phyloP scores from a whole-genome alignment of 2,888 invertebrate species.

The Elysia crispata region DNA sequence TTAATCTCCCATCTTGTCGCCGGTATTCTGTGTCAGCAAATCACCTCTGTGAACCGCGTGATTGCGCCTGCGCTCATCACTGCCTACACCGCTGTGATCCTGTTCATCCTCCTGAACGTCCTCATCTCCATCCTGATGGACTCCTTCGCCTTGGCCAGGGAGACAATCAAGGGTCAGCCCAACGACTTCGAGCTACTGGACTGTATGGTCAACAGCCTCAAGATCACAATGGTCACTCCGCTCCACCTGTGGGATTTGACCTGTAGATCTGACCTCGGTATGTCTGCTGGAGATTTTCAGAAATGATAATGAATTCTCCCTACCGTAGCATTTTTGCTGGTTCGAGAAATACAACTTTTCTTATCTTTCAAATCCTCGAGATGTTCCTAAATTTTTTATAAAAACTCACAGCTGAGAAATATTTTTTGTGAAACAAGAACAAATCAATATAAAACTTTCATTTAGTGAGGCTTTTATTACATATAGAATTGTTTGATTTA shows the following conservation, averaged over 20 bases:
- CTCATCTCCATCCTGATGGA: constrained; percentile 76
- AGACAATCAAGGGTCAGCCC: constrained; percentile 66
- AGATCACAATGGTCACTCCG: constrained; percentile 57
- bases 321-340: too few relatives aligned
- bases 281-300: neutral
- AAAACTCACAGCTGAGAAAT: too few relatives aligned
- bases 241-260: constrained; percentile 22
- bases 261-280: neutral
- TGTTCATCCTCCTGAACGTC: constrained; percentile 75
- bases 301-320: too few relatives aligned
- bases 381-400: too few relatives aligned
- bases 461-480: too few relatives aligned
- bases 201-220: constrained; percentile 67
- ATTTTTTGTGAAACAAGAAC: too few relatives aligned
- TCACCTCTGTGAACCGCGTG: constrained; percentile 44
- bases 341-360: too few relatives aligned
- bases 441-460: too few relatives aligned
- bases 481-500: too few relatives aligned
- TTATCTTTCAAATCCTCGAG: too few relatives aligned
- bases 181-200: constrained; percentile 76
- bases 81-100: constrained; percentile 67
- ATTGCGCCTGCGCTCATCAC: constrained; percentile 73
- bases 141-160: constrained; percentile 69
- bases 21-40: too few relatives aligned
- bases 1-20: too few relatives aligned